These are phyloP conservation scores for Anneissia japonica DNA, from an alignment of 35 echinoderm and acorn worm species.

Conservation along the genomic window DNA sequence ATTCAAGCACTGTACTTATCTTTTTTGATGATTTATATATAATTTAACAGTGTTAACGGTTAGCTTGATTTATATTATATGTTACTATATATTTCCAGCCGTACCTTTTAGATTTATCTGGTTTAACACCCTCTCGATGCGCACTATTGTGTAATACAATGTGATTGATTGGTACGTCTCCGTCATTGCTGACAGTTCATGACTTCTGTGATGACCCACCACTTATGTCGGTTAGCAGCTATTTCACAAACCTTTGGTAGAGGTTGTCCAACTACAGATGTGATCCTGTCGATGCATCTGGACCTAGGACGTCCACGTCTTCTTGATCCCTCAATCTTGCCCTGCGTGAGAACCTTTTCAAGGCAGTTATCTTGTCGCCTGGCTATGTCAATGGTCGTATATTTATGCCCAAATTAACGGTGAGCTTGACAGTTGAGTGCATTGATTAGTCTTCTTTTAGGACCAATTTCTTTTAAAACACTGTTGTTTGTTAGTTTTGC, in stretches of 20 bases:
- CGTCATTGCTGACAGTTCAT: neutral
- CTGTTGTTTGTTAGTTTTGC: conserved; percentile 1
- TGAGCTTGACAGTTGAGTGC: neutral
- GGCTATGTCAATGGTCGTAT: conserved; percentile 6
- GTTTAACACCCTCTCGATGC: too few relatives aligned
- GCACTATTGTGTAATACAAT: too few relatives aligned
- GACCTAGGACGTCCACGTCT: neutral
- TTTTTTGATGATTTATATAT: too few relatives aligned
- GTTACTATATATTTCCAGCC: too few relatives aligned
- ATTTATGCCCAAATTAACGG: conserved; percentile 15
- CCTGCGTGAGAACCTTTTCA: neutral
- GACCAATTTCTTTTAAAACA: neutral
- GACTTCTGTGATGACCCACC: neutral
- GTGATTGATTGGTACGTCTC: neutral
- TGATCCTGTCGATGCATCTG: conserved; percentile 14
- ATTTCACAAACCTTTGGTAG: neutral
- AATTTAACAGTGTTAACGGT: too few relatives aligned
- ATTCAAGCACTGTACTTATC: too few relatives aligned
- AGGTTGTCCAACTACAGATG: neutral
- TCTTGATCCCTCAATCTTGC: conserved; percentile 2
- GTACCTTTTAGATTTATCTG: too few relatives aligned
- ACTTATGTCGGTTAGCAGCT: neutral
- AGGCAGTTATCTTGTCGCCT: neutral
- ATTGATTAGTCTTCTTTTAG: neutral
- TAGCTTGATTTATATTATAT: too few relatives aligned